Evolutionary conservation across 2,113 vertebrate species (phyloP).

Genomic region (Podocnemis expansa): DNA sequence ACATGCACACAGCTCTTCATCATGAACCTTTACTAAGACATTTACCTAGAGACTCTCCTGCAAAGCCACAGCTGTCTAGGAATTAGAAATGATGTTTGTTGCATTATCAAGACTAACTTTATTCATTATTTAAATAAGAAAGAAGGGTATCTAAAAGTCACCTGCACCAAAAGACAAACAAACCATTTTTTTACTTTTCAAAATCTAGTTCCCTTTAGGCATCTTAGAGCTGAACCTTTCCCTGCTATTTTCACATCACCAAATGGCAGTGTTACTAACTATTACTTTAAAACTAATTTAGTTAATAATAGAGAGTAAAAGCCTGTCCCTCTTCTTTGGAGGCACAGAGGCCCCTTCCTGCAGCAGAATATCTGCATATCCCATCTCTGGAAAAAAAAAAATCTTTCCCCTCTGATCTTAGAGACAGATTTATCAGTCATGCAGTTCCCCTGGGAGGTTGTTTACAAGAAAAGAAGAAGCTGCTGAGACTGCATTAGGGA

Average conservation of each 20-base stretch:
- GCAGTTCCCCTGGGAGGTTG: background rate
- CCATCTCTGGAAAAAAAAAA: background rate
- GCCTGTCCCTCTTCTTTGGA: background rate
- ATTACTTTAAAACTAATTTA: constrained; percentile 32
- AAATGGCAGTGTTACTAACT: background rate
- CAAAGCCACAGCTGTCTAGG: background rate
- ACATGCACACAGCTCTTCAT: no score
- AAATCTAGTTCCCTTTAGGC: background rate
- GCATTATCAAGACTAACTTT: constrained; percentile 9
- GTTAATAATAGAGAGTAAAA: background rate
- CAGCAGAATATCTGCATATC: background rate
- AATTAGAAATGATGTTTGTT: constrained; percentile 25
- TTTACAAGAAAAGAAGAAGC: background rate
- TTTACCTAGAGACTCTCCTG: background rate
- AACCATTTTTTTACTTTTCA: background rate
- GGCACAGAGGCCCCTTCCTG: background rate
- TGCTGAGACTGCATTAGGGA: background rate
- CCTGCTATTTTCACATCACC: constrained; percentile 1
- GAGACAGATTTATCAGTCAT: background rate
- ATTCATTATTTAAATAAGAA: background rate
- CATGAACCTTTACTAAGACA: constrained; percentile 24
- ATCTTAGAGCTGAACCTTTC: background rate
- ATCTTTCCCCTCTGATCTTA: background rate
- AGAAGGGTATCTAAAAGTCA: background rate
- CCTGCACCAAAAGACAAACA: constrained; percentile 1